Evolutionary conservation across 2,888 invertebrate genomes (phyloP).

Genomic region (Stenodema calcarata): DNA sequence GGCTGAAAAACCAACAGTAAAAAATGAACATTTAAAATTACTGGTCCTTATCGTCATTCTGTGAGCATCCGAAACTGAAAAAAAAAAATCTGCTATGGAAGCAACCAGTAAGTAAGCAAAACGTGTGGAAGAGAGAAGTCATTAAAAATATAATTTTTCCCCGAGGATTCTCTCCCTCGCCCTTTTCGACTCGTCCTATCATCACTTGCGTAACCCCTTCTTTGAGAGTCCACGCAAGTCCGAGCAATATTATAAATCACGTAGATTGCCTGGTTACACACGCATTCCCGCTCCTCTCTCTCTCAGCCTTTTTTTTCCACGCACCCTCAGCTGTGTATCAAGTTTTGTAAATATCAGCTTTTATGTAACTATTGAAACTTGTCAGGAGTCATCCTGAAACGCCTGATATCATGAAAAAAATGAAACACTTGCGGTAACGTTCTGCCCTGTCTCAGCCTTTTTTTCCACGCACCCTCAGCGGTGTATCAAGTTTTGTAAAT

Average conservation of each 20-base stretch:
- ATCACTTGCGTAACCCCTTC: slow-evolving; percentile 28
- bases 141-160: slow-evolving; percentile 15
- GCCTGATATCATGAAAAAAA: too few relatives aligned
- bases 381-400: too few relatives aligned
- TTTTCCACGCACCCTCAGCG: not conserved
- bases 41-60: slow-evolving; percentile 16
- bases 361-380: slow-evolving; percentile 7
- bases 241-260: slow-evolving; percentile 41
- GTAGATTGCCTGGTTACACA: slow-evolving; percentile 37
- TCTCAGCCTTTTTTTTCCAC: not conserved
- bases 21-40: too few relatives aligned
- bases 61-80: not conserved
- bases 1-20: too few relatives aligned
- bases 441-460: not conserved
- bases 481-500: not conserved
- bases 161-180: not conserved
- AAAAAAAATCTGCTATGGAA: not conserved
- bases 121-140: not conserved
- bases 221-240: slow-evolving; percentile 34
- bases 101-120: not conserved
- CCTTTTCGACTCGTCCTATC: not conserved
- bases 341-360: not conserved
- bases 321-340: slow-evolving; percentile 22
- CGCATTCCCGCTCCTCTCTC: slow-evolving; percentile 4
- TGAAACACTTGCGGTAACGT: slow-evolving; percentile 6